Percentiles rank a stretch among this genome's conserved stretches.
phyloP scores from a whole-genome alignment of 2,888 invertebrate species.

The Theristus sp. region DNA sequence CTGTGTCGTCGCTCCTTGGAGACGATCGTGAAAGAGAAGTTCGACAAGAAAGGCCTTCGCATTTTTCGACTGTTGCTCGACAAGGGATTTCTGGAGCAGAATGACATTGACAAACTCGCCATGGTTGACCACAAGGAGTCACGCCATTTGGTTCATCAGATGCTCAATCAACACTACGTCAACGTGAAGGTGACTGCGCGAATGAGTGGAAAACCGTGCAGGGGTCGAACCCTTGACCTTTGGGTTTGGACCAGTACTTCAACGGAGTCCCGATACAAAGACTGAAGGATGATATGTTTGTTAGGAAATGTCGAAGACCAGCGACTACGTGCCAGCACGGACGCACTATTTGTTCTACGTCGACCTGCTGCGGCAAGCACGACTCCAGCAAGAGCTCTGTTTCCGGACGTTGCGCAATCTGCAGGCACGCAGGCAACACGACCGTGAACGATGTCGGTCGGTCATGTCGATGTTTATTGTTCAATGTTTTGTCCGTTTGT shows the following conservation, averaged over 20 bases:
- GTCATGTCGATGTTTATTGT: too few species aligned
- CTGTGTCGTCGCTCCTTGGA: constrained; percentile 53
- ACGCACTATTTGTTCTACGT: constrained; percentile 56
- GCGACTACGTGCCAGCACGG: constrained; percentile 54
- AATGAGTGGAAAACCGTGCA: too few species aligned
- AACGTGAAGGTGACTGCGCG: too few species aligned
- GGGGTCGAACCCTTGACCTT: too few species aligned
- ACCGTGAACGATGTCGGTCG: constrained; percentile 17
- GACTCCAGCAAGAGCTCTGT: constrained; percentile 7
- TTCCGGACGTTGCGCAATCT: constrained; percentile 14
- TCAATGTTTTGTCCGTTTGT: too few species aligned
- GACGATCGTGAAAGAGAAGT: constrained; percentile 59
- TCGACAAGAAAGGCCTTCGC: constrained; percentile 27
- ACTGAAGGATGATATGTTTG: too few species aligned
- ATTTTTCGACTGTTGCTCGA: constrained; percentile 55
- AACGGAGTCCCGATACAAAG: too few species aligned
- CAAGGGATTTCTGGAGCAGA: constrained; percentile 66
- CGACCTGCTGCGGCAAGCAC: constrained; percentile 42
- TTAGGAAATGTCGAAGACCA: constrained; percentile 35
- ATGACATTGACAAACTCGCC: constrained; percentile 56
- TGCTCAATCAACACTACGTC: constrained; percentile 54
- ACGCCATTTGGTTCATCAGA: constrained; percentile 59
- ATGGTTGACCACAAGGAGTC: constrained; percentile 83
- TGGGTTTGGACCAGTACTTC: too few species aligned
- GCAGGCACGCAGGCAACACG: constrained; percentile 20